A percentile compares a stretch with the other conserved stretches of the same genome.
Conservation (phyloP, 2,888 invertebrate genomes). For the Tiliacea citrago region DNA sequence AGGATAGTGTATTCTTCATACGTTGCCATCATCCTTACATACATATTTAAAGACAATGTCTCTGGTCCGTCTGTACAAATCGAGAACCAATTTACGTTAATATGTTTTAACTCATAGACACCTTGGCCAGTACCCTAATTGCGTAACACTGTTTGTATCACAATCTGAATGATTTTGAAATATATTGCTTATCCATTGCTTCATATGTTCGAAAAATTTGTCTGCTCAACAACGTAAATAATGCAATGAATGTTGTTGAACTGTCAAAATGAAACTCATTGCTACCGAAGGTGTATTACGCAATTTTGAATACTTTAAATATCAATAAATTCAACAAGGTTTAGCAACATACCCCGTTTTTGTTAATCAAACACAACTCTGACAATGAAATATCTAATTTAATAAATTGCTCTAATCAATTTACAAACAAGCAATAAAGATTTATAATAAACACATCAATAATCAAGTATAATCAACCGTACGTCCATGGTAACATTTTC, state of each 20-base stretch:
- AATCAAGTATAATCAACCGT: not conserved
- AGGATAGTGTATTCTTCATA: not conserved
- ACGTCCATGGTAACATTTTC: not conserved
- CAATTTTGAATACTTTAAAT: not conserved
- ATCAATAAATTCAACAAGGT: not conserved
- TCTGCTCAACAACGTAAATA: too few species aligned
- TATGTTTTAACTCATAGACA: not conserved
- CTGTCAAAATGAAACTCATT: too few species aligned
- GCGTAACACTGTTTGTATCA: too few species aligned
- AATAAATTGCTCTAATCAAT: not conserved
- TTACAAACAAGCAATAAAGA: slow-evolving; percentile 5
- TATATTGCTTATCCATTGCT: too few species aligned
- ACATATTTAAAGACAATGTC: not conserved
- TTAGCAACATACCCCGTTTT: not conserved
- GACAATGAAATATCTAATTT: not conserved
- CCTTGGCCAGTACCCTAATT: not conserved
- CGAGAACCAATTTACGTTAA: not conserved
- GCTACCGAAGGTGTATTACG: too few species aligned
- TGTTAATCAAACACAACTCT: not conserved
- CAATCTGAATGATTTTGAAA: too few species aligned
- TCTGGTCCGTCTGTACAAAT: not conserved
- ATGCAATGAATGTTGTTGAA: too few species aligned
- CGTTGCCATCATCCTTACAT: not conserved
- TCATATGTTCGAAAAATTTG: too few species aligned
- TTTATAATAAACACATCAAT: slow-evolving; percentile 17